These are phyloP conservation scores for Meda fulgida DNA, from an alignment of 2,797 vertebrate genomes.

Conservation along the genomic window DNA sequence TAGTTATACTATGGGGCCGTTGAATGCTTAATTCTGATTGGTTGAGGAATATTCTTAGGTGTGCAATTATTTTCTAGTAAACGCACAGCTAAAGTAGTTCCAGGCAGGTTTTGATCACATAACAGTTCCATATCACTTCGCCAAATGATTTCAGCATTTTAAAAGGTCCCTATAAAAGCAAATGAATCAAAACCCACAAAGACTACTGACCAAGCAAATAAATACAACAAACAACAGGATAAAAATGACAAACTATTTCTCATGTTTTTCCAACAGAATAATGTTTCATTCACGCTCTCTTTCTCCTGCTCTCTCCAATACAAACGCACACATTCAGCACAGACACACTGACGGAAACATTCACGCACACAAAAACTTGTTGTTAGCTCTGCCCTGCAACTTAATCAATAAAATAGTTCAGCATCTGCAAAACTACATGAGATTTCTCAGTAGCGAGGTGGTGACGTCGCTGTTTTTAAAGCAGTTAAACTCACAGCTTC, in stretches of 20 bases:
- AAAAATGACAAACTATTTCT: neutral
- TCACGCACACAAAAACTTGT: neutral
- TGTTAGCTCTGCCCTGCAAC: neutral
- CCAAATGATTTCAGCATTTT: neutral
- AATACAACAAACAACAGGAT: no score
- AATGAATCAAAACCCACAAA: neutral
- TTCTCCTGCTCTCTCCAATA: neutral
- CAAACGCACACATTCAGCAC: neutral
- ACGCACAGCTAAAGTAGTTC: neutral
- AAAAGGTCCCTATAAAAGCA: neutral
- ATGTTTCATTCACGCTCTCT: neutral
- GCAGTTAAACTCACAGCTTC: neutral
- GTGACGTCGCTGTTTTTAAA: neutral
- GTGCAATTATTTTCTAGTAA: neutral
- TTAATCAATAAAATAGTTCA: no score
- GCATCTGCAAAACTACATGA: no score
- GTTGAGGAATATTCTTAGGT: neutral
- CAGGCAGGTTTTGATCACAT: neutral
- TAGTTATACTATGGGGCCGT: neutral
- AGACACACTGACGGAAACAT: neutral
- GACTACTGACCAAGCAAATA: neutral
- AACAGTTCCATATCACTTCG: neutral
- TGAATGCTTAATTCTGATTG: neutral
- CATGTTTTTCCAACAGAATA: neutral
- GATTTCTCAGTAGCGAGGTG: neutral